Evolutionary conservation across 1,140 invertebrate genomes (phyloP).

Genomic region (Zelostemma sp.): DNA sequence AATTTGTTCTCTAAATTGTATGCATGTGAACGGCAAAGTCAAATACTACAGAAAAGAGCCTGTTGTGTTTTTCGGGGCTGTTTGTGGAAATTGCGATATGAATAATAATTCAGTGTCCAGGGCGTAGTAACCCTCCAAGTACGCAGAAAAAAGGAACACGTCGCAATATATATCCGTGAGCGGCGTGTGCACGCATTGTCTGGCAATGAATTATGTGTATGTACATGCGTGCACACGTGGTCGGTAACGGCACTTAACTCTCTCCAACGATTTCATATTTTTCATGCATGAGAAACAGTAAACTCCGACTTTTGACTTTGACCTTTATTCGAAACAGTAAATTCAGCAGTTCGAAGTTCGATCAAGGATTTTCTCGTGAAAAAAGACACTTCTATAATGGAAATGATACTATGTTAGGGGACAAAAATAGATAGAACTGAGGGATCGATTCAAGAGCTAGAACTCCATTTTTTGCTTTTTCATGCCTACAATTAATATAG

Average conservation of each 20-base stretch:
- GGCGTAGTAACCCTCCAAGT: constrained; percentile 21
- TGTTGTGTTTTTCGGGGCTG: neutral
- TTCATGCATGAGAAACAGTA: constrained; percentile 40
- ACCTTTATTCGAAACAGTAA: constrained; percentile 10
- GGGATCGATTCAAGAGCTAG: no score
- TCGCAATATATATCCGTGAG: constrained; percentile 20
- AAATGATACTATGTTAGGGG: no score
- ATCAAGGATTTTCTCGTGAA: no score
- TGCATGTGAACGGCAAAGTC: no score
- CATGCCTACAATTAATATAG: no score
- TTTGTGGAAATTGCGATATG: neutral
- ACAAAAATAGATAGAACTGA: no score
- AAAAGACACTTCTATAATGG: no score
- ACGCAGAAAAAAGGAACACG: constrained; percentile 37
- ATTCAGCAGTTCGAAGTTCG: no score
- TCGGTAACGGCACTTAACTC: constrained; percentile 36
- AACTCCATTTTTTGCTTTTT: no score
- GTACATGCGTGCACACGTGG: constrained; percentile 35
- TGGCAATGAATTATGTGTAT: constrained; percentile 28
- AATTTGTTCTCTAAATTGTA: no score
- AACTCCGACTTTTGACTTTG: constrained; percentile 32
- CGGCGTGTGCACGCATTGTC: constrained; percentile 43
- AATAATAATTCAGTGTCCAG: constrained; percentile 21
- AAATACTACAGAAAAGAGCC: no score
- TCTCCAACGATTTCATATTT: constrained; percentile 15